A percentile compares a stretch with the other conserved stretches of the same genome.
These are phyloP conservation scores for Eutolmus rufibarbis DNA, from an alignment of 2,888 invertebrate genomes.

Conservation along the genomic window DNA sequence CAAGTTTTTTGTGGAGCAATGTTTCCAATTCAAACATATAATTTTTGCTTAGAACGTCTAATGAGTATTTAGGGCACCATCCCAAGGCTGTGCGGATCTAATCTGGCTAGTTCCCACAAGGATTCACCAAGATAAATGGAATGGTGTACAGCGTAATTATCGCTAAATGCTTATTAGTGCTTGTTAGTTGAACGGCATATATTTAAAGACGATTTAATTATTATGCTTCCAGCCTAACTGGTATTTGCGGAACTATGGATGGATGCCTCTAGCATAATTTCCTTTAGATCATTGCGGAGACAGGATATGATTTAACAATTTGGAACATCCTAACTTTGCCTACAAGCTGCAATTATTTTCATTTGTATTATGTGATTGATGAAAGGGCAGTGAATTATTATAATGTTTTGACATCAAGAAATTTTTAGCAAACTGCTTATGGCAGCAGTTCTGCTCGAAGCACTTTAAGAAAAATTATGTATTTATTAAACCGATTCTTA, in stretches of 20 bases:
- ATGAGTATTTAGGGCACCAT: background rate
- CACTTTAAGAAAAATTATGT: too few relatives aligned
- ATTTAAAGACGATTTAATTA: background rate
- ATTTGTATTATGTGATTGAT: background rate
- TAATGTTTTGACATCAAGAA: background rate
- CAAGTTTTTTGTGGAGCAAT: background rate
- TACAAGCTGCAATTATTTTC: background rate
- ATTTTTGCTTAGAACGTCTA: background rate
- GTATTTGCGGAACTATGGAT: background rate
- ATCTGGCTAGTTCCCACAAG: background rate
- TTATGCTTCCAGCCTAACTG: background rate
- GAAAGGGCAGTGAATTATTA: background rate
- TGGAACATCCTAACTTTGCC: background rate
- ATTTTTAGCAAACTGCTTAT: background rate
- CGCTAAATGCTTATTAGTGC: background rate
- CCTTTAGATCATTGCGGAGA: background rate
- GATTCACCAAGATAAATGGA: background rate
- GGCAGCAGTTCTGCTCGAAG: too few relatives aligned
- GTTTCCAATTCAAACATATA: background rate
- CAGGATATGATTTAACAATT: background rate
- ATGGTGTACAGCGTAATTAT: background rate
- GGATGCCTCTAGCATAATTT: background rate
- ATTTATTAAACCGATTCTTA: too few relatives aligned
- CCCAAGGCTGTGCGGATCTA: background rate
- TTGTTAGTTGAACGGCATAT: background rate